A percentile compares a stretch with the other conserved stretches of the same genome.
phyloP scores from a whole-genome alignment of 2,113 vertebrate species.

The Hydrochoerus hydrochaeris region DNA sequence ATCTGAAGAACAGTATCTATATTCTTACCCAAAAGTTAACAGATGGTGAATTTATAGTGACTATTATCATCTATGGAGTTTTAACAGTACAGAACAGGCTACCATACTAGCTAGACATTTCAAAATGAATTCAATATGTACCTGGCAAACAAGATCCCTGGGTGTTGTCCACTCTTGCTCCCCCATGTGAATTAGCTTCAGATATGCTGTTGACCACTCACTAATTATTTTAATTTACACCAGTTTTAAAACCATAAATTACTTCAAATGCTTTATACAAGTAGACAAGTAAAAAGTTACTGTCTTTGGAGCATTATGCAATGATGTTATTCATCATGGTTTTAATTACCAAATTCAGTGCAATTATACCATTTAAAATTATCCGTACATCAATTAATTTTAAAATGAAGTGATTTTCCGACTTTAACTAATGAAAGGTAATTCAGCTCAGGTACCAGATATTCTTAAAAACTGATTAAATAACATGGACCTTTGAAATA shows the following conservation, averaged over 20 bases:
- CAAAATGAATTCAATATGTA: background rate
- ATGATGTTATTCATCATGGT: conserved; percentile 66
- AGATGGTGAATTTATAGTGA: background rate
- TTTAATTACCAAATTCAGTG: conserved; percentile 71
- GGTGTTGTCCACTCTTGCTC: background rate
- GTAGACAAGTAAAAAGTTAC: conserved; percentile 2
- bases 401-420: conserved; percentile 77
- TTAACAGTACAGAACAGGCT: background rate
- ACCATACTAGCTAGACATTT: background rate
- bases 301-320: conserved; percentile 67
- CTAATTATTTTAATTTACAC: background rate
- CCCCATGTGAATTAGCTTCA: conserved; percentile 38
- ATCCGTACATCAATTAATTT: conserved; percentile 79
- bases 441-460: conserved; percentile 74
- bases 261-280: background rate
- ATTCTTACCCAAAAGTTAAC: background rate
- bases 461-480: conserved; percentile 79
- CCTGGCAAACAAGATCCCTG: background rate
- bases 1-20: background rate
- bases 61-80: background rate
- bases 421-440: conserved; percentile 78
- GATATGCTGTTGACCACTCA: background rate
- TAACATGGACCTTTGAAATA: conserved; percentile 25
- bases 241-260: conserved; percentile 49
- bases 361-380: conserved; percentile 75